These are phyloP conservation scores for Urophycis tenuis DNA, from an alignment of 2,797 vertebrate species.

Conservation along the genomic window DNA sequence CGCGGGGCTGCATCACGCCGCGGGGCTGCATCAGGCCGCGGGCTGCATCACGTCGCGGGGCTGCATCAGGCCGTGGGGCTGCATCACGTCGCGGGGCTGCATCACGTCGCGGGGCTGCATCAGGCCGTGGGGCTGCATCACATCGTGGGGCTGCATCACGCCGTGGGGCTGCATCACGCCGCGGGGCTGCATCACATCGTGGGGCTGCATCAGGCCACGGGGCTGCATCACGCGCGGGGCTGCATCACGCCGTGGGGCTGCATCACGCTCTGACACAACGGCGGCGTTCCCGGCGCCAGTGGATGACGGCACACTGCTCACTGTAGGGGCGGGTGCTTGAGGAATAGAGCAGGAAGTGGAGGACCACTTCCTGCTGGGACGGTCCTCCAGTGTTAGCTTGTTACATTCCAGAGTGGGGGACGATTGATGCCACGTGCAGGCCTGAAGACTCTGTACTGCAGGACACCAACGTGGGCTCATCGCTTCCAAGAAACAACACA, in stretches of 20 bases:
- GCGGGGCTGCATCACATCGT: neutral
- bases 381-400: neutral
- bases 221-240: neutral
- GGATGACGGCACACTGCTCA: neutral
- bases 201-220: neutral
- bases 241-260: neutral
- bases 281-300: neutral
- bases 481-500: neutral
- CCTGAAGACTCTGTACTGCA: conserved; percentile 14
- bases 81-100: neutral
- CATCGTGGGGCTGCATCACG: neutral
- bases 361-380: neutral
- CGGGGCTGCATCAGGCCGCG: neutral
- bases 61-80: no score
- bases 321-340: neutral
- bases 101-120: neutral
- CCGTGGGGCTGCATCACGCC: neutral
- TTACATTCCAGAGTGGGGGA: neutral
- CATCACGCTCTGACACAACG: neutral
- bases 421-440: neutral
- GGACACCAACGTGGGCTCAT: neutral
- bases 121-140: neutral
- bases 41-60: neutral
- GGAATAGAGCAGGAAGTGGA: neutral
- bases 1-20: neutral